Evolutionary conservation across 2,113 vertebrate genomes (phyloP).

Genomic region (Ailuropoda melanoleuca): DNA sequence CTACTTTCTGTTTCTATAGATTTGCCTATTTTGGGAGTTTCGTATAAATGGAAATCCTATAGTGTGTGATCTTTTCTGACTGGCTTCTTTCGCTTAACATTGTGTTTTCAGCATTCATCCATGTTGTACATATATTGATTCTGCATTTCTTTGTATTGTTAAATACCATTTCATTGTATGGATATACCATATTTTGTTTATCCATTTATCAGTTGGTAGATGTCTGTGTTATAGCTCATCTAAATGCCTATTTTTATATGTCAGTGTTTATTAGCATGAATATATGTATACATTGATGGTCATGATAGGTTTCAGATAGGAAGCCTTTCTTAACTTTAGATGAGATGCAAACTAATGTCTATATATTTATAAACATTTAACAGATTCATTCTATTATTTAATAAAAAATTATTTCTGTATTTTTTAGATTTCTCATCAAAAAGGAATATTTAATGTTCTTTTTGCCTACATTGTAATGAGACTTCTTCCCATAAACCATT

Average conservation of each 20-base stretch:
- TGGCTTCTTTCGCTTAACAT: not conserved
- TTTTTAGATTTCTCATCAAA: not conserved
- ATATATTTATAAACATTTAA: conserved; percentile 4
- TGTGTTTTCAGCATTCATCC: not conserved
- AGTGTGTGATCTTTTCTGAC: not conserved
- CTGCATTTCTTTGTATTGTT: not conserved
- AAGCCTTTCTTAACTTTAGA: not conserved
- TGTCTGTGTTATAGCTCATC: not conserved
- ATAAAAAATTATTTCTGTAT: not conserved
- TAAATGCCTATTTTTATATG: not conserved
- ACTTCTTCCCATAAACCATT: not conserved
- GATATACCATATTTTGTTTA: not conserved
- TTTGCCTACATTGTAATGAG: not conserved
- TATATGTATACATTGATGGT: not conserved
- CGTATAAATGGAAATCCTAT: not conserved
- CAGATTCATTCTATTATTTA: not conserved
- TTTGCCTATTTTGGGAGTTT: not conserved
- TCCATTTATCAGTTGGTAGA: not conserved
- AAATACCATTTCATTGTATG: not conserved
- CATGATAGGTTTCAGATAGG: not conserved
- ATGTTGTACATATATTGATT: not conserved
- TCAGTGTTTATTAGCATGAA: not conserved
- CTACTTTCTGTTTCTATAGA: not conserved
- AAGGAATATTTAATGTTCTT: not conserved
- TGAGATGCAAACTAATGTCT: not conserved